Percentiles rank a stretch among this genome's conserved stretches.
These are phyloP conservation scores for Romanomermis culicivorax DNA, from an alignment of 2,888 invertebrate species.

Conservation along the genomic window DNA sequence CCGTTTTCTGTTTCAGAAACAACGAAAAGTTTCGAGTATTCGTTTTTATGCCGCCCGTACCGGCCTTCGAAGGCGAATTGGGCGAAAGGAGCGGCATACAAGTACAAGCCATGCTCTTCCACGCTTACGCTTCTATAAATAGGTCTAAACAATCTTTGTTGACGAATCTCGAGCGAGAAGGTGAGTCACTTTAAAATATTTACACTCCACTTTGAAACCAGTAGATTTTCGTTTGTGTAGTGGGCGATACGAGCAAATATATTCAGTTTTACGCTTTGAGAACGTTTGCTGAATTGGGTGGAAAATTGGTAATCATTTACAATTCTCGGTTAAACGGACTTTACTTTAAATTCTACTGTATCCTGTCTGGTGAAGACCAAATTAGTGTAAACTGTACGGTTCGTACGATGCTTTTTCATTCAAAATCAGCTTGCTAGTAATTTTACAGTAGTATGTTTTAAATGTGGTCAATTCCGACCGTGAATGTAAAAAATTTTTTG, in stretches of 20 bases:
- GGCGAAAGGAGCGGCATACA: constrained; percentile 66
- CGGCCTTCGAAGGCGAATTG: constrained; percentile 42
- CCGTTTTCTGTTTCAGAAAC: constrained; percentile 14
- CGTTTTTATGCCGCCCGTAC: constrained; percentile 25
- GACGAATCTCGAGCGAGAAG: constrained; percentile 50
- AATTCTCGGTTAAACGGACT: not conserved
- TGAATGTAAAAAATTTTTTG: no score
- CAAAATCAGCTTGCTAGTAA: no score
- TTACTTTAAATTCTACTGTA: no score
- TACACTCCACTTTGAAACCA: not conserved
- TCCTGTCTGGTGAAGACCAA: no score
- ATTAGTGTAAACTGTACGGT: no score
- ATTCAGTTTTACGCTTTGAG: constrained; percentile 34
- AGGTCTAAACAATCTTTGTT: constrained; percentile 66
- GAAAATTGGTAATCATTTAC: constrained; percentile 23
- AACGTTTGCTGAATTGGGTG: constrained; percentile 30
- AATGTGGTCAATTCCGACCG: no score
- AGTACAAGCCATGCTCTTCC: constrained; percentile 77
- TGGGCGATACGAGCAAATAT: constrained; percentile 31
- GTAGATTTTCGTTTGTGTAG: constrained; percentile 36
- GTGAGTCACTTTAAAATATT: constrained; percentile 26
- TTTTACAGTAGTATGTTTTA: no score
- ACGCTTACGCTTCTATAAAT: constrained; percentile 85
- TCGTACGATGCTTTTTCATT: no score
- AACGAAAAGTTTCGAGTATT: constrained; percentile 25